Evolutionary conservation across 2,888 invertebrate genomes (phyloP).

Genomic region (Alentia gelatinosa): DNA sequence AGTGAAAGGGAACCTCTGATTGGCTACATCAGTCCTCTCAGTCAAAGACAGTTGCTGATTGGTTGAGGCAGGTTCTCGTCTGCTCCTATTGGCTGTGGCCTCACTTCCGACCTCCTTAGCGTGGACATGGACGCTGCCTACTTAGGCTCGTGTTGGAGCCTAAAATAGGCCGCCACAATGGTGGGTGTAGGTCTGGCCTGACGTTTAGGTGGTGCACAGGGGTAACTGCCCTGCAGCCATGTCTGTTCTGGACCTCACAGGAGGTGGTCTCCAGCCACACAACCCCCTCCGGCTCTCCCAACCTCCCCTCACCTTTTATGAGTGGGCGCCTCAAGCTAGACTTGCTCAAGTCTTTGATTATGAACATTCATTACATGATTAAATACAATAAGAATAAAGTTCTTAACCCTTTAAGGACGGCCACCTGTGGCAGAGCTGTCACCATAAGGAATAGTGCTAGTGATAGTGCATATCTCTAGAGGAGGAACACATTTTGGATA

Average conservation of each 20-base stretch:
- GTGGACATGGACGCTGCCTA: background rate
- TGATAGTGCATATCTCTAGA: too few relatives aligned
- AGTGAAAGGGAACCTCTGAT: too few relatives aligned
- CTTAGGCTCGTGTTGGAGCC: background rate
- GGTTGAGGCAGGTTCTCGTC: background rate
- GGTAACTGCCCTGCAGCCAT: too few relatives aligned
- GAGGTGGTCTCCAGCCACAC: too few relatives aligned
- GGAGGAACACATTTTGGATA: too few relatives aligned
- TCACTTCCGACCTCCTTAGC: background rate
- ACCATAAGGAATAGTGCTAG: too few relatives aligned
- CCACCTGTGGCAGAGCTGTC: too few relatives aligned
- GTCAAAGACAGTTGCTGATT: background rate
- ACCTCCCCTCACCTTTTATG: background rate
- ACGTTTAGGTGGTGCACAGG: background rate
- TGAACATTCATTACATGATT: too few relatives aligned
- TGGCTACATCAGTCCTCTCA: background rate
- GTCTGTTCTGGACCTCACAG: too few relatives aligned
- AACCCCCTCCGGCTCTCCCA: background rate
- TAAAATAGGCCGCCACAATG: background rate
- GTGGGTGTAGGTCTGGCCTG: background rate
- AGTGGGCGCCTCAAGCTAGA: background rate
- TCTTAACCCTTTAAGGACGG: too few relatives aligned
- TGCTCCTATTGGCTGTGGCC: background rate
- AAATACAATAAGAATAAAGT: too few relatives aligned
- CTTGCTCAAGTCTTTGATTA: too few relatives aligned